phyloP scores from a whole-genome alignment of 2,888 invertebrate genomes.

The Dicycla oo region DNA sequence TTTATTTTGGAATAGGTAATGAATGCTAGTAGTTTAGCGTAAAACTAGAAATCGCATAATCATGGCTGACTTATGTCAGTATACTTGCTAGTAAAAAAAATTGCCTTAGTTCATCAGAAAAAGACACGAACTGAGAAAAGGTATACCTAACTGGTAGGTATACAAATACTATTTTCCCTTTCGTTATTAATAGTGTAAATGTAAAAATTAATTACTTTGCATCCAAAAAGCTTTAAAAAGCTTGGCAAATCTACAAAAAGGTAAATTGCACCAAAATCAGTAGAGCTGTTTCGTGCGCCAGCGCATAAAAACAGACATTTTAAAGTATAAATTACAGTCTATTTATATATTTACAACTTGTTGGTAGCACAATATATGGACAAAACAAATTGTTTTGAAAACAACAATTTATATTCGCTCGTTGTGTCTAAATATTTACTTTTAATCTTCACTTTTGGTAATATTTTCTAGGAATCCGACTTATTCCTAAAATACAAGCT shows the following conservation, averaged over 20 bases:
- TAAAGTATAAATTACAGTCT: conserved; percentile 48
- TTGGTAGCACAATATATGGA: conserved; percentile 21
- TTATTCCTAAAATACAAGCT: not conserved
- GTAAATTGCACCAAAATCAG: conserved; percentile 7
- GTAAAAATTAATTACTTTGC: not conserved
- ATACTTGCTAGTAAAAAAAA: not conserved
- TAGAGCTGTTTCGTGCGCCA: not conserved
- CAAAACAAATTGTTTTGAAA: conserved; percentile 22
- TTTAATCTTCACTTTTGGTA: not conserved
- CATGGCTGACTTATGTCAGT: not conserved
- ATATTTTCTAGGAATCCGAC: not conserved
- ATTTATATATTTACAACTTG: conserved; percentile 46
- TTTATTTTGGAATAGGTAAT: not conserved
- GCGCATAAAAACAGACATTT: conserved; percentile 51
- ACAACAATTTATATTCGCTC: conserved; percentile 15
- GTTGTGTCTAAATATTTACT: conserved; percentile 1
- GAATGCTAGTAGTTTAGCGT: not conserved
- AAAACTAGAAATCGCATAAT: not conserved
- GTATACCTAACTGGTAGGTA: not conserved
- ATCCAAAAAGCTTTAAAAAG: not conserved
- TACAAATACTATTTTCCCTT: not conserved
- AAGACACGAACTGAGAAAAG: not conserved
- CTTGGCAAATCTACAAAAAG: not conserved
- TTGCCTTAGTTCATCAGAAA: not conserved
- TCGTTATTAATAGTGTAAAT: not conserved